These are phyloP conservation scores for Danionella dracula DNA, from an alignment of 2,797 vertebrate species.

Conservation along the genomic window DNA sequence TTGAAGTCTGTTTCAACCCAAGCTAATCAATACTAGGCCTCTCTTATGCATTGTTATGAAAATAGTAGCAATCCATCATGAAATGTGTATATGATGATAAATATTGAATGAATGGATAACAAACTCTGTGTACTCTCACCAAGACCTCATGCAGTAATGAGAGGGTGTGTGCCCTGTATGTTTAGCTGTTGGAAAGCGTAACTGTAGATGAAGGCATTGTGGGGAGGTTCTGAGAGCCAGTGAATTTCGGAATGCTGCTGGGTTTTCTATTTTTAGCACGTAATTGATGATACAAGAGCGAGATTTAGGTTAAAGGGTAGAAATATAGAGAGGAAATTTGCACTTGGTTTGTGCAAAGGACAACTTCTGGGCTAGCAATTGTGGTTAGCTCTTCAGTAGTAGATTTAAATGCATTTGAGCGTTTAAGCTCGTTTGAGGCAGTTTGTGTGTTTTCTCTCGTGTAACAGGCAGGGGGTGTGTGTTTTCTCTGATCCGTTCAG, in stretches of 20 bases:
- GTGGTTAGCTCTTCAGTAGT: not conserved
- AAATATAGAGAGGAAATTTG: not conserved
- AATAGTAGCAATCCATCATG: constrained; percentile 34
- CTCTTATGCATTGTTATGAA: constrained; percentile 45
- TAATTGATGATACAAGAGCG: constrained; percentile 22
- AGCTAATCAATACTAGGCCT: constrained; percentile 41
- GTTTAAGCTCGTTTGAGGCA: not conserved
- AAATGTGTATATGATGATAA: constrained; percentile 33
- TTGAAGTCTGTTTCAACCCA: constrained; percentile 29
- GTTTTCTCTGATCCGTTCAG: constrained; percentile 60
- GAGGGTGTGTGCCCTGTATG: not conserved
- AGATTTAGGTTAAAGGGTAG: constrained; percentile 22
- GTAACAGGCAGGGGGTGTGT: constrained; percentile 41
- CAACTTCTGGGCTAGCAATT: not conserved
- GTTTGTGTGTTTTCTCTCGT: not conserved
- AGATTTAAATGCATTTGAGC: not conserved
- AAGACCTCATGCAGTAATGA: constrained; percentile 10
- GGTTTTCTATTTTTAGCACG: constrained; percentile 24
- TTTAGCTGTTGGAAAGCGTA: constrained; percentile 10
- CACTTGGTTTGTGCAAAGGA: not conserved
- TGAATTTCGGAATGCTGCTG: constrained; percentile 1
- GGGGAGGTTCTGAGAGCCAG: constrained; percentile 3
- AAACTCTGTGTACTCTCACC: not conserved
- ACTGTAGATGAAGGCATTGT: constrained; percentile 17
- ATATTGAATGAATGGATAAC: constrained; percentile 39